phyloP scores from a whole-genome alignment of 2,113 vertebrate genomes.

The Catharus bicknelli region DNA sequence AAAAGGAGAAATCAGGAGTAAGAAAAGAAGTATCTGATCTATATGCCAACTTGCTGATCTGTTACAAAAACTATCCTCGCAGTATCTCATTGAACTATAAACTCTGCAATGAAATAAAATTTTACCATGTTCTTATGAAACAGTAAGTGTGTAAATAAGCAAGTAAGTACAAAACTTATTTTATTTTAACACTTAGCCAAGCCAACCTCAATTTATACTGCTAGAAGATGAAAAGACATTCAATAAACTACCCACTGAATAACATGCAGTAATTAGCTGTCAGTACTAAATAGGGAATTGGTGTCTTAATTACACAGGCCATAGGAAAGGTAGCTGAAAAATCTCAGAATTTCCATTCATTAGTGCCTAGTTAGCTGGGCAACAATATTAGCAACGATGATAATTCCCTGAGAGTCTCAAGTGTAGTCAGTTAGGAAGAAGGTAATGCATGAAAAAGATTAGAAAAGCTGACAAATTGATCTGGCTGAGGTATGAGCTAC shows the following conservation, averaged over 20 bases:
- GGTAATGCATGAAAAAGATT: neutral
- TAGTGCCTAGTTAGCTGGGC: neutral
- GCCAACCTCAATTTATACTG: neutral
- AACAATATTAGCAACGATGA: neutral
- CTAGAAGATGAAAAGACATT: neutral
- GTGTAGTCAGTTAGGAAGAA: neutral
- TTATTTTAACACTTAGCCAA: neutral
- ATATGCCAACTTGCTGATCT: neutral
- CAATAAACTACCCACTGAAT: neutral
- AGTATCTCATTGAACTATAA: neutral
- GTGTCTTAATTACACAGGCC: neutral
- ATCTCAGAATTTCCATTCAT: neutral
- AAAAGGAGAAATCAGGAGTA: neutral
- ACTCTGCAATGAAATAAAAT: neutral
- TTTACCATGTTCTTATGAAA: neutral
- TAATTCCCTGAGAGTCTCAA: neutral
- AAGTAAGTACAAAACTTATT: too few species aligned
- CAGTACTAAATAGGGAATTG: neutral
- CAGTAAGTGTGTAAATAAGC: too few species aligned
- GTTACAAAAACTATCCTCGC: neutral
- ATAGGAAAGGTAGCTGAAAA: neutral
- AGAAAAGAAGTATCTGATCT: neutral
- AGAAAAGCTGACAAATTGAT: neutral
- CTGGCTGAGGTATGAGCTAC: neutral
- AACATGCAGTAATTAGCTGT: neutral